Evolutionary conservation across 1,140 invertebrate species (phyloP).

Genomic region (Eurosta solidaginis): DNA sequence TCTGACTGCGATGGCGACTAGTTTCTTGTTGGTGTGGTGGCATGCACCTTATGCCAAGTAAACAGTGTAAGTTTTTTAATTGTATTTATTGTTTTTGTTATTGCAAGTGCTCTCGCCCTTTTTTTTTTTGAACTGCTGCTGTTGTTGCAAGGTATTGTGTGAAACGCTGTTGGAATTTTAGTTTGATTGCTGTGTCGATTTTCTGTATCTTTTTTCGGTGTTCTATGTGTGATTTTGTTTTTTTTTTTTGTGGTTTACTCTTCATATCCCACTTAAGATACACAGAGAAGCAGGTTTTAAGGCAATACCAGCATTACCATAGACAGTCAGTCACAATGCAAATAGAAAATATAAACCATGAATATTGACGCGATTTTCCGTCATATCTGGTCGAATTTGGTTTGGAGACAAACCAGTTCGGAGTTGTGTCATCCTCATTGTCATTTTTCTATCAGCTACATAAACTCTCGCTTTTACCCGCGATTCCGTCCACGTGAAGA

Average conservation of each 20-base stretch:
- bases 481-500: too few relatives aligned
- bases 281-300: too few relatives aligned
- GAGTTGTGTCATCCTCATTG: too few relatives aligned
- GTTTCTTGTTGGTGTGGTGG: not conserved
- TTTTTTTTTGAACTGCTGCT: not conserved
- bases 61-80: not conserved
- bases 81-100: not conserved
- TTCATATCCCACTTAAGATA: not conserved
- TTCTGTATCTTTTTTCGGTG: not conserved
- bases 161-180: conserved; percentile 14
- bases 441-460: too few relatives aligned
- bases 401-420: too few relatives aligned
- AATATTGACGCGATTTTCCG: too few relatives aligned
- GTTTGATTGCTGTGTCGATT: conserved; percentile 17
- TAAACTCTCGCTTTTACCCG: too few relatives aligned
- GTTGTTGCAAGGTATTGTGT: conserved; percentile 17
- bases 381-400: too few relatives aligned
- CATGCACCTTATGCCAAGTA: conserved; percentile 7
- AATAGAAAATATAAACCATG: too few relatives aligned
- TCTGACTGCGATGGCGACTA: not conserved
- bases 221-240: not conserved
- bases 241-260: not conserved
- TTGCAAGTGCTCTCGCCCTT: not conserved
- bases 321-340: too few relatives aligned
- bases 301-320: too few relatives aligned